These are phyloP conservation scores for Trissolcus japonicus DNA, from an alignment of 2,888 invertebrate genomes.

Conservation along the genomic window DNA sequence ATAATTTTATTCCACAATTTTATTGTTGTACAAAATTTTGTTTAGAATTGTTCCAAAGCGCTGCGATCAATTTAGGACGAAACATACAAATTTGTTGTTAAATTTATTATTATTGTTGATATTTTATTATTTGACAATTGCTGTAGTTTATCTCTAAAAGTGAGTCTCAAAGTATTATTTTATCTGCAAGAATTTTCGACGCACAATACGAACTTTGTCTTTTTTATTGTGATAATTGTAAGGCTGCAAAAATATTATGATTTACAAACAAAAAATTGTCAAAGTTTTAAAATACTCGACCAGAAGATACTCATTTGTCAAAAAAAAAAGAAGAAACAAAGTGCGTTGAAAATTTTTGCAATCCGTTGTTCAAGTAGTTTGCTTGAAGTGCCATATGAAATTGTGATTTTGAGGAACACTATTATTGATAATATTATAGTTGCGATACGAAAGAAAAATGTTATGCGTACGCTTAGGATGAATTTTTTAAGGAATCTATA, in stretches of 20 bases:
- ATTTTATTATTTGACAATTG: not conserved
- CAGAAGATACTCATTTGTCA: not conserved
- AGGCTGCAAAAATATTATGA: too few relatives aligned
- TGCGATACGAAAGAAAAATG: too few relatives aligned
- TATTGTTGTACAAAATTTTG: too few relatives aligned
- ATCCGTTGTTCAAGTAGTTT: not conserved
- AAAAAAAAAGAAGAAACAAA: not conserved
- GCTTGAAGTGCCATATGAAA: not conserved
- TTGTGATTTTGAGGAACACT: slow-evolving; percentile 9
- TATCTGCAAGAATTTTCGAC: too few relatives aligned
- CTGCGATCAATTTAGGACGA: too few relatives aligned
- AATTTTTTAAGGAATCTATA: too few relatives aligned
- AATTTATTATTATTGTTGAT: not conserved
- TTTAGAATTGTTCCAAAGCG: too few relatives aligned
- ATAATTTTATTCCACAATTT: too few relatives aligned
- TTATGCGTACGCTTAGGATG: too few relatives aligned
- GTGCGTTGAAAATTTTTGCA: not conserved
- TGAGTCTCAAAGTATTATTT: slow-evolving; percentile 8
- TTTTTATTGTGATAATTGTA: too few relatives aligned
- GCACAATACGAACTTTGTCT: too few relatives aligned
- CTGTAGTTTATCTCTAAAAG: slow-evolving; percentile 9
- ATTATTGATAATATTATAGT: slow-evolving; percentile 1
- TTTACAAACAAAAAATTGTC: not conserved
- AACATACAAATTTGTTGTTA: not conserved
- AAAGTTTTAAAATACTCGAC: not conserved